Evolutionary conservation across 2,113 vertebrate species (phyloP).

Genomic region (Passer montanus): DNA sequence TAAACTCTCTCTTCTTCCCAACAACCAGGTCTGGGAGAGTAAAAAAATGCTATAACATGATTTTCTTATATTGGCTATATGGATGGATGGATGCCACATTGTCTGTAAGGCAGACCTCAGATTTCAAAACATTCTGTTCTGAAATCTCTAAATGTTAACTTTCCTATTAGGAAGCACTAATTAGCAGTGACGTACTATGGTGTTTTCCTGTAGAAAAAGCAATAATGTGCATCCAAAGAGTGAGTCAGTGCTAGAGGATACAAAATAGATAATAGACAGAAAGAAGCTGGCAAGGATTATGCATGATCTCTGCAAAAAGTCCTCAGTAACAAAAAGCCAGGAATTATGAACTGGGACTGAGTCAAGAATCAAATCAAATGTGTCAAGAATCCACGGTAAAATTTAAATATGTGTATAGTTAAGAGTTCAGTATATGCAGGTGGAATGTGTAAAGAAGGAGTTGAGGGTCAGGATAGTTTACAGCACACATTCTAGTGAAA

Average conservation of each 20-base stretch:
- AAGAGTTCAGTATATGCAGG: background rate
- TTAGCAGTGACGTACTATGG: background rate
- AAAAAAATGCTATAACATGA: background rate
- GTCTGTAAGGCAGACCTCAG: background rate
- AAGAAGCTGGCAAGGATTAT: background rate
- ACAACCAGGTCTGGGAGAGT: too few species aligned
- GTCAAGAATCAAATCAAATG: background rate
- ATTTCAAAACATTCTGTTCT: conserved; percentile 9
- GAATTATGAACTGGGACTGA: background rate
- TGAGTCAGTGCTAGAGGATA: background rate
- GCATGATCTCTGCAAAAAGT: background rate
- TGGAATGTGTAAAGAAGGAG: background rate
- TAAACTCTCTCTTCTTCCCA: background rate
- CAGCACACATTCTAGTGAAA: background rate
- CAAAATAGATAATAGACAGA: background rate
- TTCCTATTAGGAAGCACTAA: background rate
- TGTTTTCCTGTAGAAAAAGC: conserved; percentile 4
- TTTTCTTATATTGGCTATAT: background rate
- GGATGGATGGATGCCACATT: background rate
- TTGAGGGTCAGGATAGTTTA: background rate
- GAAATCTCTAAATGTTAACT: background rate
- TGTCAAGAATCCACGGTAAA: background rate
- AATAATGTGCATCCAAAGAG: background rate
- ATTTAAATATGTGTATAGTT: background rate
- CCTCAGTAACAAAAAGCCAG: background rate